These are phyloP conservation scores for Colinus virginianus DNA, from an alignment of 2,113 vertebrate genomes.

Conservation along the genomic window DNA sequence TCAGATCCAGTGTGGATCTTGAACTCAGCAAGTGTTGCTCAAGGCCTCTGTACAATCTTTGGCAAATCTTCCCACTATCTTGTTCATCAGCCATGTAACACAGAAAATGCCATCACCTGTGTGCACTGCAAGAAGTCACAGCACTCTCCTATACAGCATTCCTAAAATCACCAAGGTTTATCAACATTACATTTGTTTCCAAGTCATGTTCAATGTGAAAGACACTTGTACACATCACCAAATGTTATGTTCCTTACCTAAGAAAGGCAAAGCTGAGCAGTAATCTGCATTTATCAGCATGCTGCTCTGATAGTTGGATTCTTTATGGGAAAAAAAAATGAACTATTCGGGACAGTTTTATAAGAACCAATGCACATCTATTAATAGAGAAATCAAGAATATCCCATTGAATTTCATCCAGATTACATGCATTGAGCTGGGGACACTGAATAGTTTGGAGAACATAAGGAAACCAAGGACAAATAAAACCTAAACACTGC, in stretches of 20 bases:
- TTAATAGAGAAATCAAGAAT: background rate
- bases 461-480: background rate
- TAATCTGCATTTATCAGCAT: background rate
- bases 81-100: background rate
- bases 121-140: background rate
- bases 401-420: background rate
- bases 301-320: background rate
- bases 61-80: background rate
- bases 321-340: background rate
- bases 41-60: background rate
- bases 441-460: background rate
- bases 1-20: accelerated
- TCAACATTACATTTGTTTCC: background rate
- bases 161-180: background rate
- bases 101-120: accelerated
- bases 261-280: background rate
- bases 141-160: accelerated
- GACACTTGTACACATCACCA: background rate
- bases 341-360: background rate
- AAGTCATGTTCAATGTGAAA: background rate
- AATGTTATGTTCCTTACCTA: background rate
- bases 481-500: constrained; percentile 5
- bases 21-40: background rate
- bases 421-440: background rate
- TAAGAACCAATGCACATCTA: background rate